Evolutionary conservation across 2,113 vertebrate species (phyloP), one percentile per base, ranked within the genome.

Genomic region (Hipposideros armiger): DNA sequence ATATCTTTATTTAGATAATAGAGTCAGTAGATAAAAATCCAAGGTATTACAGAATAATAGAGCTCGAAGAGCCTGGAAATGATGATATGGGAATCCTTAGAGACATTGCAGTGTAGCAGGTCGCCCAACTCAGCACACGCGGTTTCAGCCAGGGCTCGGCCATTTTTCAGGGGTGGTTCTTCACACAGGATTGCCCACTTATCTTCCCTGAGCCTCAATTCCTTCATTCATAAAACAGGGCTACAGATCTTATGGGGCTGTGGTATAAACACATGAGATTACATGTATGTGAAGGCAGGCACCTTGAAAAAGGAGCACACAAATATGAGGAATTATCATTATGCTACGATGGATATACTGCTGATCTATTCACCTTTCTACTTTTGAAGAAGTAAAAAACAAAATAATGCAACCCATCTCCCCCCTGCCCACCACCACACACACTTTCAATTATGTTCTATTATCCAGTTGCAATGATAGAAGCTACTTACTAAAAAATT

Each of bases 61-160:
- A 72, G 30, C 24, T 76, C 11, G 40, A 86, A 42, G 26, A 7
- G 0, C 28, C 30, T 54, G 36, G 20, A 73, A n/a, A 85, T 6
- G 56, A 36, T 24, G 11, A 0, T 4, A 1, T 7, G 0, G 1
- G 45, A 42, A 52, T 14, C 5, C 22, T 17, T 36, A 54, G 22
- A n/a, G 13, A 7, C 26, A 36, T 4, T 42, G 1, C 13, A 3
- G 1, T 30, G 24, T 20, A 36, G 36, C 64, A 14, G 22, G 85
- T 10, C 0, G 6, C 32, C 40, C 4, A 1, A 4, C 24, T 26
- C 10, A 0, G 58, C 24, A 54, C 5, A 30, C n/a, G 14, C 0
- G 22, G 30, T 16, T 76, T 60, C n/a, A 11, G 15, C 16, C 26
- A 40, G 47, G 24, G 8, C 52, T 56, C 7, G 58, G 20, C 56